Conservation (phyloP, 2,797 vertebrate species). For the Galago senegalensis region DNA sequence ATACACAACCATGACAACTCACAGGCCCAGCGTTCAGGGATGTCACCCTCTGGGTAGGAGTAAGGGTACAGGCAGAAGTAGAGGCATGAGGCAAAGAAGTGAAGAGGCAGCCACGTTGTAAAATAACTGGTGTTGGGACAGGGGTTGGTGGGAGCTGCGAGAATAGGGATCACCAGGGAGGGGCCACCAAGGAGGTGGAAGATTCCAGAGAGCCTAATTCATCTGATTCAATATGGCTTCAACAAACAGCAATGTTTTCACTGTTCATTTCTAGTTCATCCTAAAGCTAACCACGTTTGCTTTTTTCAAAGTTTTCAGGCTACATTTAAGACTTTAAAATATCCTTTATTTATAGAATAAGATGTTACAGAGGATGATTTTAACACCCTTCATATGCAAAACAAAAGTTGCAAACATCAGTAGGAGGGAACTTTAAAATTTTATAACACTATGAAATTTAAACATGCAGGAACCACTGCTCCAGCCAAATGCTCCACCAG, state of each 20-base stretch:
- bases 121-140: too few species aligned
- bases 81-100: background rate
- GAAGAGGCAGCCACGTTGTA: background rate
- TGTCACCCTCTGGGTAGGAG: background rate
- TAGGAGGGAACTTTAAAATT: background rate
- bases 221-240: background rate
- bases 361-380: background rate
- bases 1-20: background rate
- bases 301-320: background rate
- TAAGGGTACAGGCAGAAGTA: accelerated
- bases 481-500: background rate
- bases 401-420: background rate
- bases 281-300: background rate
- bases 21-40: background rate
- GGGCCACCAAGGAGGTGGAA: background rate
- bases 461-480: background rate
- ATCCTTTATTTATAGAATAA: background rate
- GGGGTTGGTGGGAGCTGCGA: too few species aligned
- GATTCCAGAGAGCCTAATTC: background rate
- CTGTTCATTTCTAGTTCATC: background rate
- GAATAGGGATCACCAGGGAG: background rate
- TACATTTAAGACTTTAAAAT: background rate
- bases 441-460: background rate
- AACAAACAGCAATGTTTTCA: background rate
- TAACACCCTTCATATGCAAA: background rate